A percentile compares a stretch with the other conserved stretches of the same genome.
Conservation (phyloP, 1,140 invertebrate genomes). For the Drosophila saltans region DNA sequence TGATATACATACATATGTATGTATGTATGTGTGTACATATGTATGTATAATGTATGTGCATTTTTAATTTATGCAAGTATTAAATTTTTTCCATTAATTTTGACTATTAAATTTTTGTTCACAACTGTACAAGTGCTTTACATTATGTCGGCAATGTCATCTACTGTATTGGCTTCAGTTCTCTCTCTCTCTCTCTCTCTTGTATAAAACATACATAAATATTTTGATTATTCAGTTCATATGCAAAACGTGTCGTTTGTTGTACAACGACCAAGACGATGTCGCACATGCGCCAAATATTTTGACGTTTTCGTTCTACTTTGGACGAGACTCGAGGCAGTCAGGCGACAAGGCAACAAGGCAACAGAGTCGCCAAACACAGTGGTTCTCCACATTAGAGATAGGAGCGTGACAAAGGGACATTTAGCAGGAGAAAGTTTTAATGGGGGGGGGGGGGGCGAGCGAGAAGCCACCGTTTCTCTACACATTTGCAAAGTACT, state of each 20-base stretch:
- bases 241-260: conserved; percentile 10
- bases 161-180: too few relatives aligned
- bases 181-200: too few relatives aligned
- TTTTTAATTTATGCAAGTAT: too few relatives aligned
- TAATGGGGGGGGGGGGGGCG: too few relatives aligned
- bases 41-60: too few relatives aligned
- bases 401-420: background rate
- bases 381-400: conserved; percentile 2
- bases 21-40: too few relatives aligned
- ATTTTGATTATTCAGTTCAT: conserved; percentile 7
- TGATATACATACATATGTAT: too few relatives aligned
- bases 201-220: background rate
- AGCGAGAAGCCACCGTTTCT: too few relatives aligned
- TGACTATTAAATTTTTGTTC: background rate
- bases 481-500: too few relatives aligned
- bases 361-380: background rate
- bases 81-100: background rate
- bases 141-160: background rate
- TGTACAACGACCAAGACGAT: background rate
- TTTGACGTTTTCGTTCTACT: conserved; percentile 20
- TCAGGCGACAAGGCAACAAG: background rate
- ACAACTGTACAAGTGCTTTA: conserved; percentile 10
- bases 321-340: conserved; percentile 1
- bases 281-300: conserved; percentile 9
- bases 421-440: too few relatives aligned